A percentile compares a stretch with the other conserved stretches of the same genome.
Conservation (phyloP, 2,113 vertebrate genomes). For the Pogonocichla stellata region DNA sequence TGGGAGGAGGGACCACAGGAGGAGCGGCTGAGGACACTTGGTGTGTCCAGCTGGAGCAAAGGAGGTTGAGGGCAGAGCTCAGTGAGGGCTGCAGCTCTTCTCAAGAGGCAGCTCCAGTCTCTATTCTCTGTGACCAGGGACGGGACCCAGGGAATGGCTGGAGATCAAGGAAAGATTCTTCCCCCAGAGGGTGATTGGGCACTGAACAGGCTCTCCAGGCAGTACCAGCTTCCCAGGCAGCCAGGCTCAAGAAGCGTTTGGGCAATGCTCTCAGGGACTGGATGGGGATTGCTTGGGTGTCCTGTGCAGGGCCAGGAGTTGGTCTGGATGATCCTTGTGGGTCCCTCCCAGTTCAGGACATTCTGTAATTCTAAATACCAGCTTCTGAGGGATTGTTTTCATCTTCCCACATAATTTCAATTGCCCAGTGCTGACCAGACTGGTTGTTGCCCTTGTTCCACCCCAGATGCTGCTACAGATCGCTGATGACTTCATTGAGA, state of each 20-base stretch:
- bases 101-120: accelerated
- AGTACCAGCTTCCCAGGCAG: background rate
- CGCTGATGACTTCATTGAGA: conserved; percentile 98
- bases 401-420: accelerated
- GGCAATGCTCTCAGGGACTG: background rate
- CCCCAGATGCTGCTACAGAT: conserved; percentile 95
- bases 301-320: background rate
- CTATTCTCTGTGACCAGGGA: background rate
- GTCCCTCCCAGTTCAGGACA: background rate
- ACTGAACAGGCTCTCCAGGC: background rate
- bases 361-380: background rate
- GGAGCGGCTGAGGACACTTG: accelerated
- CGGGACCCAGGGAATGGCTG: background rate
- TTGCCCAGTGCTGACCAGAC: background rate
- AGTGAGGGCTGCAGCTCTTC: background rate
- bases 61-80: background rate
- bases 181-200: background rate
- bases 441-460: background rate
- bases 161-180: background rate
- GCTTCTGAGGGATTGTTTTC: background rate
- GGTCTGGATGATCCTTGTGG: background rate
- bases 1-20: background rate
- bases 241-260: background rate
- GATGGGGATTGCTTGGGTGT: background rate
- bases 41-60: background rate